Evolutionary conservation across 2,888 invertebrate species (phyloP), one percentile per base, ranked within the genome.

Genomic region (Metalampra italica): DNA sequence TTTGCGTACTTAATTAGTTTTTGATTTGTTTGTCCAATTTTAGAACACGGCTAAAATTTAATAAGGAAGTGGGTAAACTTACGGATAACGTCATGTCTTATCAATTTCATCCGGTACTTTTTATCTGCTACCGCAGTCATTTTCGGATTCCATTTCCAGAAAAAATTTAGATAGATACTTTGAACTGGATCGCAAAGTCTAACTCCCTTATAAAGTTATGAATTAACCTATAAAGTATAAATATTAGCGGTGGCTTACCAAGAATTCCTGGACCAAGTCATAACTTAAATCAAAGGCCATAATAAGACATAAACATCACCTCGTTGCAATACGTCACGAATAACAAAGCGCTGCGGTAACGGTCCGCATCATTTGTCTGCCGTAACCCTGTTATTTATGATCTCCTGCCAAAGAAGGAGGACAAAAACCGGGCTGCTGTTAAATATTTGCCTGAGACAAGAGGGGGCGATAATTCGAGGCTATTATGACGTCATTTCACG

Each of bases 401-500:
- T 84, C 81, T 81, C 69, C 74, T 80, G 75, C 78, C 77, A 74
- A 82, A 83, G 82, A 84, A 82, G 67, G 71, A 80, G 81, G 70
- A 85, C 76, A 87, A 86, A 87, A 87, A 85, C 80, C 69, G 76
- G 74, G 78, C 72, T 84, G 82, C 75, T 82, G 85, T 86, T 88
- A 89, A 89, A 89, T 89, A 89, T 89, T 89, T 88, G 84, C 82
- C 79, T 86, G 86, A 88, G 88, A 89, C 89, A 88, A 86, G 87
- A 87, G 86, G 82, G 86, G 74, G 84, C 77, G 89, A 89, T 89
- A 89, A 89, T 89, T 87, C 88, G 88, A 85, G 75, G 82, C 83
- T 86, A 89, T 89, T 88, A 89, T 88, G 89, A 88, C 88, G 88
- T 89, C 87, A 88, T 79, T 88, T 88, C 84, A 84, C 88, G 87